phyloP scores from a whole-genome alignment of 2,113 vertebrate species.

The Panthera uncia region DNA sequence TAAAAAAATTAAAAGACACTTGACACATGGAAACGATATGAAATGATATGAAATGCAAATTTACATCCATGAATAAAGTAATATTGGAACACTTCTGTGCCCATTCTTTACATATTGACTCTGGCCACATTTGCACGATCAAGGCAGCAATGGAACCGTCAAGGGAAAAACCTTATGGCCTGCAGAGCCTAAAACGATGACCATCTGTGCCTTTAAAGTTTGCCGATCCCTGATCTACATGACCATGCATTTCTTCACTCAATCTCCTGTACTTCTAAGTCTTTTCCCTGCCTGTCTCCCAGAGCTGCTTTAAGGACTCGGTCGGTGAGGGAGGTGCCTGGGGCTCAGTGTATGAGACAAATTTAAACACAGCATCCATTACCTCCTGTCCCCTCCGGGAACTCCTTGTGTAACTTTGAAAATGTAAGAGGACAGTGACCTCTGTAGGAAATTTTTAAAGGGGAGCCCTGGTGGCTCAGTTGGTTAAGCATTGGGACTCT shows the following conservation, averaged over 20 bases:
- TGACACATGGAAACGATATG: neutral
- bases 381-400: neutral
- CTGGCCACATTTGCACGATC: neutral
- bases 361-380: neutral
- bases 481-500: no score
- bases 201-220: neutral
- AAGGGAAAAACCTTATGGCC: no score
- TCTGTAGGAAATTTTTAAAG: neutral
- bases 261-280: neutral
- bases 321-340: neutral
- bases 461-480: no score
- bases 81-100: neutral
- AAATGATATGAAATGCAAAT: conserved; percentile 26
- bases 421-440: neutral
- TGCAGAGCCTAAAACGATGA: neutral
- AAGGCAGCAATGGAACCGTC: neutral
- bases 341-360: neutral
- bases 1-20: neutral
- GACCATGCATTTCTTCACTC: neutral
- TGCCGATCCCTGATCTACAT: neutral
- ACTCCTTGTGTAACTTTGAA: neutral
- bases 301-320: neutral
- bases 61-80: neutral
- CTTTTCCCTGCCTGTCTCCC: neutral
- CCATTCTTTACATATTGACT: neutral